Percentiles rank a stretch among this genome's conserved stretches.
Conservation (phyloP, 2,888 invertebrate species). For the Bhutanitis thaidina region DNA sequence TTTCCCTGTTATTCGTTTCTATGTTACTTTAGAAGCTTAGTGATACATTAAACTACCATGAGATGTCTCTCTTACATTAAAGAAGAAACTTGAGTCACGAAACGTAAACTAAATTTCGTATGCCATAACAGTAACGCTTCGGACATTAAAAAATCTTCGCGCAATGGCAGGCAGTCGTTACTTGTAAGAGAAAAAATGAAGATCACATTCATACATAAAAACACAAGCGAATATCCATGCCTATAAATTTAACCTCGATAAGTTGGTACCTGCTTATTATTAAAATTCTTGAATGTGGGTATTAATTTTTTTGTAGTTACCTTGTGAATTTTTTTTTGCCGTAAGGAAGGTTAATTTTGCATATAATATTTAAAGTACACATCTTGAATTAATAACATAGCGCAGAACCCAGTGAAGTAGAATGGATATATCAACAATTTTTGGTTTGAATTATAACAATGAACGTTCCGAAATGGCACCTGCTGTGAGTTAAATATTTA, state of each 20-base stretch:
- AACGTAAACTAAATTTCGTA: too few species aligned
- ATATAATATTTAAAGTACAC: conserved; percentile 2
- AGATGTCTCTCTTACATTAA: conserved; percentile 1
- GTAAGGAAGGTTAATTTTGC: background rate
- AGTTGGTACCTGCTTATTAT: background rate
- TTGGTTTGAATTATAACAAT: background rate
- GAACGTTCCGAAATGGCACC: background rate
- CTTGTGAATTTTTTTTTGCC: background rate
- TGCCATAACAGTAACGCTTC: too few species aligned
- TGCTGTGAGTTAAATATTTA: background rate
- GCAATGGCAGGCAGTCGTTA: too few species aligned
- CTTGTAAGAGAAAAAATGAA: too few species aligned
- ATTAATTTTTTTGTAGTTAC: conserved; percentile 4
- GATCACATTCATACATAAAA: too few species aligned
- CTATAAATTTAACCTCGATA: background rate
- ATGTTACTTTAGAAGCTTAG: too few species aligned
- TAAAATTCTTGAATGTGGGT: conserved; percentile 8
- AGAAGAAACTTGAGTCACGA: too few species aligned
- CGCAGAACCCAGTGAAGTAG: background rate
- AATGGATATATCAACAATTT: conserved; percentile 1
- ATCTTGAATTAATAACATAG: background rate
- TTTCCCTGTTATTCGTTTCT: background rate
- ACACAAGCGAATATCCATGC: too few species aligned
- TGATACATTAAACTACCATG: background rate
- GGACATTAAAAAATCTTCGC: too few species aligned